These are phyloP conservation scores for Anthophora plumipes DNA, from an alignment of 2,888 invertebrate genomes.

Conservation along the genomic window DNA sequence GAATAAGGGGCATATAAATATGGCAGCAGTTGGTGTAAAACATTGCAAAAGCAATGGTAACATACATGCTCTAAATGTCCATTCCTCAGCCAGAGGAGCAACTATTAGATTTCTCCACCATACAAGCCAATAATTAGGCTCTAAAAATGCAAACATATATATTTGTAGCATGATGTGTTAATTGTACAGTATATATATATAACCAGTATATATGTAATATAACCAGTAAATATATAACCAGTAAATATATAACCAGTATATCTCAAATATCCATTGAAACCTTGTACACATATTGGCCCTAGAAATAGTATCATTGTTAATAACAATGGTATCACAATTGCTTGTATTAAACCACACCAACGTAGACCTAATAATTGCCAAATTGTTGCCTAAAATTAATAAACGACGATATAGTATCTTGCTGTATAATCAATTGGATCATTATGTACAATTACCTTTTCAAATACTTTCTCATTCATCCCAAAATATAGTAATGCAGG, in stretches of 20 bases:
- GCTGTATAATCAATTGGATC: neutral
- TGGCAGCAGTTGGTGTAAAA: constrained; percentile 90
- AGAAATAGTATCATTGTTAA: constrained; percentile 93
- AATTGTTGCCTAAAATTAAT: constrained; percentile 86
- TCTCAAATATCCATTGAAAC: constrained; percentile 89
- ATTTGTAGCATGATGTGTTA: neutral
- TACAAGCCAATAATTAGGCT: constrained; percentile 90
- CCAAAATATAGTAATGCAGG: constrained; percentile 92
- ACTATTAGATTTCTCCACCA: constrained; percentile 96
- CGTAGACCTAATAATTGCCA: constrained; percentile 91
- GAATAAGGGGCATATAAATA: constrained; percentile 94
- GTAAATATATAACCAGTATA: constrained; percentile 88
- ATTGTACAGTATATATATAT: neutral
- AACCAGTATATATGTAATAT: neutral
- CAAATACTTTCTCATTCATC: constrained; percentile 87
- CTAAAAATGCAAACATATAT: constrained; percentile 83
- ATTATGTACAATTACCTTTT: constrained; percentile 84
- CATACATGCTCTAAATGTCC: constrained; percentile 98
- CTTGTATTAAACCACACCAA: constrained; percentile 90
- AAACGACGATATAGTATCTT: constrained; percentile 3
- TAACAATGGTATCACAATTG: constrained; percentile 90
- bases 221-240: constrained; percentile 85
- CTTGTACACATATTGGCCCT: constrained; percentile 92
- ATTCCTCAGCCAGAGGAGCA: constrained; percentile 97
- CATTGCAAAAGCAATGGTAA: constrained; percentile 94